Base-by-base conservation (phyloP, 1,140 invertebrate species). In the Oryzaephilus surinamensis region DNA sequence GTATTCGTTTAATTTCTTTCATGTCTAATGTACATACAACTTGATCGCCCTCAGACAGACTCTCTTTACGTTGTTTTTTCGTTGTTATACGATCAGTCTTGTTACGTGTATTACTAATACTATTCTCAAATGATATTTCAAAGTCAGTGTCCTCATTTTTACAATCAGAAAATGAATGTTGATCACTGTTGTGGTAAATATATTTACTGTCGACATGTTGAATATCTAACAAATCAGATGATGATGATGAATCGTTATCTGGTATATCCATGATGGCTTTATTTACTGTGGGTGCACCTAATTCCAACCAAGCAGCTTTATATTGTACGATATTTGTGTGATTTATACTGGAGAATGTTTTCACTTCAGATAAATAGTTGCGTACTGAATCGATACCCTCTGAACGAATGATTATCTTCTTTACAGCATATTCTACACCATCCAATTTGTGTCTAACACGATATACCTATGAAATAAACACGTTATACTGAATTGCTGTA, bases 241-340 rank as follows among this genome's bases (percentile, higher is more conserved):
- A 20, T 11, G n/a, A n/a, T n/a, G n/a, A n/a, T n/a, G n/a, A n/a
- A n/a, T 43, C 28, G 15, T 14, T 38, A 27, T 41, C 33, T 36
- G 12, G 5, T n/a, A n/a, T n/a, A 18, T 38, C 39, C 4, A 15
- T 29, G 18, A 50, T 47, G 12, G 40, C 27, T 26, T 45, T 45
- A 6, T 46, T 31, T 17, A 14, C 29, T n/a, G 35, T 36, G 3
- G 29, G 38, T 28, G 41, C 40, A 27, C 51, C 51, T 15, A 62
- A 68, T 62, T 88, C 84, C 12, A 87, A 58, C 84, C 85, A 90
- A 5, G 84, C 83, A 18, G 76, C 76, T 67, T 89, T 86, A 52
- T 89, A 90, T 4, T 79, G 72, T 3, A 90, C 82, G 50, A 90
- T 82, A 63, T 88, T 85, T 1, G 73, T 70, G 66, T 89, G 84